Conservation (phyloP, 2,888 invertebrate species). For the Caenorhabditis auriculariae region DNA sequence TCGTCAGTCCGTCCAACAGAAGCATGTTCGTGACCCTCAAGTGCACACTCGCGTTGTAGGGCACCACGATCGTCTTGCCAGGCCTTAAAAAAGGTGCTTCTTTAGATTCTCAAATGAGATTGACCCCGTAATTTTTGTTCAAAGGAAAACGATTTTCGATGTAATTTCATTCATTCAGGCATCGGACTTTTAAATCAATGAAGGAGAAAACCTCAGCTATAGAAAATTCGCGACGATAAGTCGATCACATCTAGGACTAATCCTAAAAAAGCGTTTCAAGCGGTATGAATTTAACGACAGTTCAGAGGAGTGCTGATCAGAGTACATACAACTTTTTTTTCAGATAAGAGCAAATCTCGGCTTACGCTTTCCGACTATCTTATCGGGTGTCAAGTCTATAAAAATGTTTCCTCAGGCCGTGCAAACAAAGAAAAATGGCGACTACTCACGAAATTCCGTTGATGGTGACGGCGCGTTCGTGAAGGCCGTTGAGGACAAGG, state of each 20-base stretch:
- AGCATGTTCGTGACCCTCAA: conserved; percentile 52
- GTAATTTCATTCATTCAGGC: background rate
- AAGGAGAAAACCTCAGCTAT: no score
- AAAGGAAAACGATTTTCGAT: background rate
- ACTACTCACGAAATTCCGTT: conserved; percentile 44
- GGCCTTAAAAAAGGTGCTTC: conserved; percentile 40
- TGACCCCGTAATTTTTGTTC: background rate
- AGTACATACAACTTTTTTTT: background rate
- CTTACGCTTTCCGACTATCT: no score
- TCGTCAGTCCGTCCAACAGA: conserved; percentile 46
- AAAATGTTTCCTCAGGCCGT: no score
- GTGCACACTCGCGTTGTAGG: conserved; percentile 49
- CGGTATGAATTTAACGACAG: no score
- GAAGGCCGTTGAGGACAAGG: conserved; percentile 42
- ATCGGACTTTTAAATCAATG: no score
- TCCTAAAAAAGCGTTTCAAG: no score
- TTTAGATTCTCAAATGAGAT: background rate
- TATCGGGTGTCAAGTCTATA: no score
- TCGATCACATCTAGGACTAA: no score
- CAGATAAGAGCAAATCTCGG: background rate
- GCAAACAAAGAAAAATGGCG: background rate
- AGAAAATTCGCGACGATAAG: no score
- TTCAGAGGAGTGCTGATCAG: background rate
- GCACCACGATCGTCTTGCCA: conserved; percentile 53
- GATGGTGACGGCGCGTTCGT: conserved; percentile 43